Base-by-base conservation (phyloP, 2,888 invertebrate genomes). In the Ecdyonurus torrentis region DNA sequence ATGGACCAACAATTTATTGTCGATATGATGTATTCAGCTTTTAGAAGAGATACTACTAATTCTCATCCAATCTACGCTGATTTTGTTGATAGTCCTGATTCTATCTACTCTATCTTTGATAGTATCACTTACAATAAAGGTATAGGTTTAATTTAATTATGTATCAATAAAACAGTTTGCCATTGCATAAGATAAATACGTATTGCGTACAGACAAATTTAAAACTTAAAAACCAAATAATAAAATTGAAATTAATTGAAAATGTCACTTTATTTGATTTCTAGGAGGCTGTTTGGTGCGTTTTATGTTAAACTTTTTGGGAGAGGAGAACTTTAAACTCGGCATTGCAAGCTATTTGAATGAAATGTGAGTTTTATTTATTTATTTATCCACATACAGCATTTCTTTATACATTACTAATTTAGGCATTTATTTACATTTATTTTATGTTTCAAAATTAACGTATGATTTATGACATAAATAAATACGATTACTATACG, bases 231-330 rank as follows among this genome's bases (percentile, higher is more conserved):
- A n/a, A n/a, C n/a, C n/a, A n/a, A n/a, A n/a, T n/a, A n/a, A n/a
- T n/a, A n/a, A n/a, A n/a, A n/a, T n/a, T n/a, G 2, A 7, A 59
- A 2, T 15, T 19, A n/a, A 1, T 23, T 59, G 20, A 18, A 60
- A 25, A 1, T 25, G 1, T 2, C 37, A 25, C 19, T 52, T 60
- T 24, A 23, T 50, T 61, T 58, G 20, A 65, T 53, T 53, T 65
- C 5, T 64, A 72, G 92, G 92, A 0, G 84, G 91, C 1, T 83
- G 85, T 0, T 81, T 97, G 58, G 83, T 97, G 65, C 81, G 94
- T 58, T 97, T 97, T 96, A 92, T 96, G 87, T 84, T 85, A 67
- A 79, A 86, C 71, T 88, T 91, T 74, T 80, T 96, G 23, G 93
- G 94, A 0, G 83, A 87, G 59, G 78, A 83, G 0, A 79, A 85